Conservation (phyloP, 1,140 invertebrate species). For the Leptopilina boulardi region DNA sequence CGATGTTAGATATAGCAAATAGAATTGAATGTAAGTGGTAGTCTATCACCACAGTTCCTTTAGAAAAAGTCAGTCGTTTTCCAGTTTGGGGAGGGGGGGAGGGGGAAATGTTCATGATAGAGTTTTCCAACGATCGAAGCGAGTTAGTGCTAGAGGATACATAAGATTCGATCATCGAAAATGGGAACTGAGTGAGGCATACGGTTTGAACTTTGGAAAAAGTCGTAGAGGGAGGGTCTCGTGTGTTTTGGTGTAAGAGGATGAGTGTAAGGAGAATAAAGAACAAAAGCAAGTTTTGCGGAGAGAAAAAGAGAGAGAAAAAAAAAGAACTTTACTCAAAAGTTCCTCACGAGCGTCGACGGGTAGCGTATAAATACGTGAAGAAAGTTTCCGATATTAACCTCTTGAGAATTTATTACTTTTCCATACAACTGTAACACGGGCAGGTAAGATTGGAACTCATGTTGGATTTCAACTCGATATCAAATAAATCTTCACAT, state of each 20-base stretch:
- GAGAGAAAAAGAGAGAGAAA: too few species aligned
- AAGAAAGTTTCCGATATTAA: conserved; percentile 28
- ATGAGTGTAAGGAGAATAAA: conserved; percentile 19
- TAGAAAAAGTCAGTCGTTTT: neutral
- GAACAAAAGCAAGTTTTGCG: conserved; percentile 20
- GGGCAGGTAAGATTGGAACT: conserved; percentile 7
- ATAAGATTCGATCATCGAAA: conserved; percentile 30
- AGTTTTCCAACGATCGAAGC: conserved; percentile 4
- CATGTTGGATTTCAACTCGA: neutral
- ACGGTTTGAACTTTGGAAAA: conserved; percentile 21
- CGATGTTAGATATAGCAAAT: neutral
- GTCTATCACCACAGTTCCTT: conserved; percentile 10
- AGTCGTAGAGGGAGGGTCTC: conserved; percentile 25
- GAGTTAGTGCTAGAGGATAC: conserved; percentile 11
- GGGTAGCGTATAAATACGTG: conserved; percentile 23
- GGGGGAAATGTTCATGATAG: neutral
- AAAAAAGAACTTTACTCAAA: conserved; percentile 22
- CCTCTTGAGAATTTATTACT: conserved; percentile 33
- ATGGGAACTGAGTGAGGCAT: conserved; percentile 29
- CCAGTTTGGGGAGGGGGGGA: neutral
- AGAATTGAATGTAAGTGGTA: neutral
- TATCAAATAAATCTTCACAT: conserved; percentile 7
- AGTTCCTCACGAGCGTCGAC: conserved; percentile 13
- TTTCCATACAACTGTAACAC: conserved; percentile 27
- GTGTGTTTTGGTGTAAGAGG: neutral